Conservation (phyloP, 2,797 vertebrate species). For the Cyprinella venusta region DNA sequence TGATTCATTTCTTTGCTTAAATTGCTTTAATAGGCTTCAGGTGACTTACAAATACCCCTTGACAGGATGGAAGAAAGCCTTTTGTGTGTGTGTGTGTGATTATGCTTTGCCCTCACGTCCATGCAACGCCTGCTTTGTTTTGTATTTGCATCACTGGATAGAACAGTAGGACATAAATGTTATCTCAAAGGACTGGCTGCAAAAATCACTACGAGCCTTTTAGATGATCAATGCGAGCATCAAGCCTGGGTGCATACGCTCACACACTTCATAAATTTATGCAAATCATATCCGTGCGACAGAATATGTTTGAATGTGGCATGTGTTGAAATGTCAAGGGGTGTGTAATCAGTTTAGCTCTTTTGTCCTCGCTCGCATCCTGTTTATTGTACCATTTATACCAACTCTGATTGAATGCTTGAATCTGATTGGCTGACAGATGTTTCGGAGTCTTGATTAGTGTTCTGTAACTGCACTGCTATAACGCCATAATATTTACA, state of each 20-base stretch:
- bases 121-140: constrained; percentile 22
- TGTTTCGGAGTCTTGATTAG: neutral
- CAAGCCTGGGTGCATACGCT: neutral
- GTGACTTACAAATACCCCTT: constrained; percentile 49
- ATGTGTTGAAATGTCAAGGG: constrained; percentile 52
- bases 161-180: constrained; percentile 3
- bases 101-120: constrained; percentile 54
- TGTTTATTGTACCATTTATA: constrained; percentile 22
- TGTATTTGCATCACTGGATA: constrained; percentile 38
- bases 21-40: constrained; percentile 35
- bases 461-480: neutral
- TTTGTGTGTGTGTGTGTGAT: constrained; percentile 30
- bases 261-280: constrained; percentile 34
- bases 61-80: constrained; percentile 2
- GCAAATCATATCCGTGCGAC: constrained; percentile 44
- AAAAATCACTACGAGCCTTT: constrained; percentile 11
- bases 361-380: constrained; percentile 19
- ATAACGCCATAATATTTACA: neutral
- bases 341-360: constrained; percentile 52
- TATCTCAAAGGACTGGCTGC: constrained; percentile 28
- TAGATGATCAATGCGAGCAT: constrained; percentile 34
- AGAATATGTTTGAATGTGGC: constrained; percentile 60
- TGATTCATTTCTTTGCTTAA: constrained; percentile 28
- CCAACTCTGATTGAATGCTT: neutral
- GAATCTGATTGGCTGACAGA: constrained; percentile 25